Evolutionary conservation across 1,140 invertebrate genomes (phyloP).

Genomic region (Nomia melanderi): DNA sequence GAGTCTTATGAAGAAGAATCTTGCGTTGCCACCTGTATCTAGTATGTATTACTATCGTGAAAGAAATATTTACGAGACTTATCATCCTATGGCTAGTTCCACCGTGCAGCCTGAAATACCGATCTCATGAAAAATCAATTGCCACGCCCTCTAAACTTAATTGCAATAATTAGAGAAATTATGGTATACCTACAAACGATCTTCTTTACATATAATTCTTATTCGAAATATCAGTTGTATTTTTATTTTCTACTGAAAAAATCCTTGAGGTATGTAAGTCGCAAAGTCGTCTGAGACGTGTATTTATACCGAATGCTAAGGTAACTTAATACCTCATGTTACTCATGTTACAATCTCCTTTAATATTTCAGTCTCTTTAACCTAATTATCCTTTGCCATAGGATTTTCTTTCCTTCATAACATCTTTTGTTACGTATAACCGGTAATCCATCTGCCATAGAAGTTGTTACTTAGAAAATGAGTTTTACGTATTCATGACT

Average conservation of each 20-base stretch:
- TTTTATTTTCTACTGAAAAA: no score
- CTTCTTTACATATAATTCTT: no score
- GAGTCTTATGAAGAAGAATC: slow-evolving; percentile 93
- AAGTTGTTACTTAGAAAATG: background rate
- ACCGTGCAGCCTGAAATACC: background rate
- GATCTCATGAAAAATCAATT: background rate
- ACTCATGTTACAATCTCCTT: no score
- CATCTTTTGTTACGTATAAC: background rate
- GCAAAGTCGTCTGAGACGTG: no score
- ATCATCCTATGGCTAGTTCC: background rate
- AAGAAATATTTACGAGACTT: background rate
- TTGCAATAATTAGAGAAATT: background rate
- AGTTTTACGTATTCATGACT: slow-evolving; percentile 28
- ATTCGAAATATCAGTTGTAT: no score
- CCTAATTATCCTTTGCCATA: background rate
- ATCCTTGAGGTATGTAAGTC: no score
- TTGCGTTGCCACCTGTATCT: slow-evolving; percentile 86
- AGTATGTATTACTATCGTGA: slow-evolving; percentile 75
- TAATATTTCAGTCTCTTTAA: background rate
- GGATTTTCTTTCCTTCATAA: background rate
- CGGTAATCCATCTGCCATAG: background rate
- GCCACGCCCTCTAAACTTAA: background rate
- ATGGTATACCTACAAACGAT: background rate
- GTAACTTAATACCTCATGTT: no score
- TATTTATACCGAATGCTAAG: no score